Conservation (phyloP, 2,888 invertebrate genomes). For the Stenurella melanura region DNA sequence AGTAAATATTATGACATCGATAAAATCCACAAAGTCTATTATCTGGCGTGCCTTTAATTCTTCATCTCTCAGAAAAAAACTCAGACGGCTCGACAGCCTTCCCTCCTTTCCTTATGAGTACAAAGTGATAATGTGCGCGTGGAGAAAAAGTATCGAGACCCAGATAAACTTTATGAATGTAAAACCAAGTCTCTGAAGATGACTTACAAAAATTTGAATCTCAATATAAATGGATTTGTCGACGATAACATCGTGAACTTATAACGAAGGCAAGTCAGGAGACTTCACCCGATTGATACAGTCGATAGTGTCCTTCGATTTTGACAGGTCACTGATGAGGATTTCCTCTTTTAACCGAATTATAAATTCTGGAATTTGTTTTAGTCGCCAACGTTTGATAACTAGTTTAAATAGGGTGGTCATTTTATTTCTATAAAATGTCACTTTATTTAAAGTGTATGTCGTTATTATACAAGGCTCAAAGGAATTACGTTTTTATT, state of each 20-base stretch:
- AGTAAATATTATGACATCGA: conserved; percentile 41
- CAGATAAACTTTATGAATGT: conserved; percentile 52
- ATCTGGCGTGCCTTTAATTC: conserved; percentile 28
- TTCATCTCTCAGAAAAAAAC: background rate
- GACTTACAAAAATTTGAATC: conserved; percentile 71
- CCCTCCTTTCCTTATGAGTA: conserved; percentile 4
- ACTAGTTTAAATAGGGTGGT: conserved; percentile 30
- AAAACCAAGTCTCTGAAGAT: conserved; percentile 64
- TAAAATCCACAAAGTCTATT: conserved; percentile 33
- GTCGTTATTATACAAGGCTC: too few relatives aligned
- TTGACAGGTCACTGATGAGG: conserved; percentile 68
- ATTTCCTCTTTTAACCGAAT: conserved; percentile 70
- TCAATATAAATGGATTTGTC: conserved; percentile 72
- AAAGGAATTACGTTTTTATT: too few relatives aligned
- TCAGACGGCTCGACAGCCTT: background rate
- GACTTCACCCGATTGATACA: conserved; percentile 65
- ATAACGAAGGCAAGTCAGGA: conserved; percentile 65
- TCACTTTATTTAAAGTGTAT: conserved; percentile 4
- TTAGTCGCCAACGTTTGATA: conserved; percentile 44
- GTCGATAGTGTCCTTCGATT: conserved; percentile 70
- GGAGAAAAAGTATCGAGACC: conserved; percentile 19
- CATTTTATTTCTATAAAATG: conserved; percentile 14
- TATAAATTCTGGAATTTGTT: conserved; percentile 68
- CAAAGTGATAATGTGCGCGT: conserved; percentile 19
- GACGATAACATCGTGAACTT: conserved; percentile 68